Evolutionary conservation across 2,888 invertebrate species (phyloP).

Genomic region (Petrolisthes manimaculis): DNA sequence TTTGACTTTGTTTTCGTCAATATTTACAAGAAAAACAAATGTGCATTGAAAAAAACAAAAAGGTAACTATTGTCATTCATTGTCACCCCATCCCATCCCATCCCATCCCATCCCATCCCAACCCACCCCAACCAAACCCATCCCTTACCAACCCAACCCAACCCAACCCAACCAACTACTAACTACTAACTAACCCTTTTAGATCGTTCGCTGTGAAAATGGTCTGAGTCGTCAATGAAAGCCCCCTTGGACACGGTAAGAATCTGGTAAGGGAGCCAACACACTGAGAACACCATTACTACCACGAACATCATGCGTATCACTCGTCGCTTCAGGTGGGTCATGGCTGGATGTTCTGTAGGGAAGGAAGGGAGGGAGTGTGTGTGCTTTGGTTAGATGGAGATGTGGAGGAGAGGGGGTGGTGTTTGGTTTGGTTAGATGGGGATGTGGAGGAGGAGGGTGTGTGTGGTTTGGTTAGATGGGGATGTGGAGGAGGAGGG

Average conservation of each 20-base stretch:
- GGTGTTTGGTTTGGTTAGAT: not conserved
- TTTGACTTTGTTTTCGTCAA: too few species aligned
- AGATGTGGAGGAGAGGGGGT: not conserved
- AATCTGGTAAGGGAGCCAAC: constrained; percentile 80
- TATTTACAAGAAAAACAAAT: not conserved
- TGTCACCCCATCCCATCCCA: too few species aligned
- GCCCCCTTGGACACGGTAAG: not conserved
- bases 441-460: too few species aligned
- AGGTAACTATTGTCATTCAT: too few species aligned
- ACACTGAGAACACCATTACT: constrained; percentile 77
- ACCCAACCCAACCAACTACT: too few species aligned
- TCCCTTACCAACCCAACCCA: too few species aligned
- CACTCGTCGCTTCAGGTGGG: constrained; percentile 44
- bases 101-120: too few species aligned
- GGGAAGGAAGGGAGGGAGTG: not conserved
- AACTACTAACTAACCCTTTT: too few species aligned
- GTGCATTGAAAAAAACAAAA: not conserved
- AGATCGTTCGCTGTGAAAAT: not conserved
- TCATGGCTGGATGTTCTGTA: constrained; percentile 53
- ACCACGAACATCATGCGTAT: constrained; percentile 67
- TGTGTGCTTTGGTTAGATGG: too few species aligned
- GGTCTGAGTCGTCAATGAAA: constrained; percentile 3
- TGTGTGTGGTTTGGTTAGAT: too few species aligned
- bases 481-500: not conserved
- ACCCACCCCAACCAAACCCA: too few species aligned